These are phyloP conservation scores for Macropus fuliginosus DNA, from an alignment of 2,797 vertebrate species.

Conservation along the genomic window DNA sequence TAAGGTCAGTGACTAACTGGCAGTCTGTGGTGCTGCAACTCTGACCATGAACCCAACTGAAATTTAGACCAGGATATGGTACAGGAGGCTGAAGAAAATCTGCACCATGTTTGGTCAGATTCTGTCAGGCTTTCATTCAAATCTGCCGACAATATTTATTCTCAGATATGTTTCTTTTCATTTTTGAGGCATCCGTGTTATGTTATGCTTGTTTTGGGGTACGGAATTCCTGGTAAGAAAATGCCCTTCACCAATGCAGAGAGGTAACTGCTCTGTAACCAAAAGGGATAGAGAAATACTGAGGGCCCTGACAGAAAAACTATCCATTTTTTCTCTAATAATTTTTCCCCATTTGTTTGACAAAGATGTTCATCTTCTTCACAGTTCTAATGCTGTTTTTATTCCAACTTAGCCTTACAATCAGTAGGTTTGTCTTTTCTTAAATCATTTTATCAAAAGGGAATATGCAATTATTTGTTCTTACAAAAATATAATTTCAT, in stretches of 20 bases:
- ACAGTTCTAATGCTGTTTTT: neutral
- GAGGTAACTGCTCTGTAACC: neutral
- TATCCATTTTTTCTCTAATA: neutral
- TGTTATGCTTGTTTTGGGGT: neutral
- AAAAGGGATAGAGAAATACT: neutral
- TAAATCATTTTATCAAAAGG: neutral
- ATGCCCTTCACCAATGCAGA: neutral
- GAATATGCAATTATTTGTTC: neutral
- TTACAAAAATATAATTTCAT: neutral
- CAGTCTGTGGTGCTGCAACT: neutral
- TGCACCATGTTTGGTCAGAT: neutral
- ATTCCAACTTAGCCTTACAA: neutral
- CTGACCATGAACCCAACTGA: neutral
- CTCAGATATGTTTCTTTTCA: neutral
- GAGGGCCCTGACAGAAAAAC: neutral
- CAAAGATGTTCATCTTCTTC: neutral
- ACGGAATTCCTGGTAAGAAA: neutral
- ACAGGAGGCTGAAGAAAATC: neutral
- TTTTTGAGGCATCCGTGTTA: neutral
- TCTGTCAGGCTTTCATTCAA: neutral
- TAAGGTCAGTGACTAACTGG: neutral
- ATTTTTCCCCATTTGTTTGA: neutral
- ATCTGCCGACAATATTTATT: neutral
- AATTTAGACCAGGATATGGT: neutral
- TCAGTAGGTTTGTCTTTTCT: neutral